Conservation (phyloP, 1,140 invertebrate genomes). For the Aphidius ervi region DNA sequence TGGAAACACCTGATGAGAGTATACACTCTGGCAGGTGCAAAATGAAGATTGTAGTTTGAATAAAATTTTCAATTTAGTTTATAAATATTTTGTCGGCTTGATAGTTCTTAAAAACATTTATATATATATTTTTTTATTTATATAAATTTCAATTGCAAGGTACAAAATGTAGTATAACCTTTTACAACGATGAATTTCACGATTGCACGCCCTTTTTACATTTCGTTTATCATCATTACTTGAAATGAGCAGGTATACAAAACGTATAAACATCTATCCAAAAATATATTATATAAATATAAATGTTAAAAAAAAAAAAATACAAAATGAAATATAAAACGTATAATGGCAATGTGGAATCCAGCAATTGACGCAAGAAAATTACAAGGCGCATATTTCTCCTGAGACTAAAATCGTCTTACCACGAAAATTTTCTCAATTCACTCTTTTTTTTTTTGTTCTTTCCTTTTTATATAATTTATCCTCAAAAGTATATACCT, state of each 20-base stretch:
- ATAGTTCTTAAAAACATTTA: background rate
- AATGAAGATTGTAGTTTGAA: conserved; percentile 2
- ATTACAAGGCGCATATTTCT: conserved; percentile 18
- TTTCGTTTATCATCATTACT: conserved; percentile 4
- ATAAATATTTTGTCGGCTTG: background rate
- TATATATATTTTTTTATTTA: background rate
- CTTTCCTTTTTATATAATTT: background rate
- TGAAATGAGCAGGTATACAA: background rate
- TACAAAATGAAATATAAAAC: too few relatives aligned
- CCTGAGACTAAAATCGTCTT: background rate
- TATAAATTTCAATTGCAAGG: background rate
- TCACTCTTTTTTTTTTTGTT: background rate
- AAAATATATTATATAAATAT: background rate
- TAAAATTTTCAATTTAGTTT: conserved; percentile 14
- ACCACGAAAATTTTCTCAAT: conserved; percentile 7
- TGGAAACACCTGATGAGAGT: conserved; percentile 11
- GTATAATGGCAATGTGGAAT: conserved; percentile 15
- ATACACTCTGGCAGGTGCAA: conserved; percentile 13
- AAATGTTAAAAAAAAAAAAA: background rate
- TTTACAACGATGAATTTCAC: conserved; percentile 5
- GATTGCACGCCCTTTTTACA: background rate
- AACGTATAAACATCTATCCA: background rate
- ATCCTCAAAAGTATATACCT: too few relatives aligned
- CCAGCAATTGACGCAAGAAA: conserved; percentile 14
- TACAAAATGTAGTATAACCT: conserved; percentile 3